Evolutionary conservation across 2,797 vertebrate species (phyloP).

Genomic region (Eremophila alpestris): DNA sequence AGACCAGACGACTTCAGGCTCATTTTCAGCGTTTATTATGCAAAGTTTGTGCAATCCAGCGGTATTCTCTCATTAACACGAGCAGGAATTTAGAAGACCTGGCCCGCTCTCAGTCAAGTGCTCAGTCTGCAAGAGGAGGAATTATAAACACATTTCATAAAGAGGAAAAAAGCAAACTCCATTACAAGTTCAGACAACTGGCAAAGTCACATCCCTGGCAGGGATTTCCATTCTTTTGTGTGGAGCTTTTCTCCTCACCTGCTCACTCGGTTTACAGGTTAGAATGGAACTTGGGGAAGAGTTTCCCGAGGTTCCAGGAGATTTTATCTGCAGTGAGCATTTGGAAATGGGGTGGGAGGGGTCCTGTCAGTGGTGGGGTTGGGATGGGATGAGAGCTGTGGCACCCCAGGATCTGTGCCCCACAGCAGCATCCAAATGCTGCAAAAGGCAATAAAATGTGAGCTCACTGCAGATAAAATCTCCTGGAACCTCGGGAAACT

Average conservation of each 20-base stretch:
- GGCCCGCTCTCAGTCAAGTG: neutral
- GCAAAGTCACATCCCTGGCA: neutral
- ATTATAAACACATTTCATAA: neutral
- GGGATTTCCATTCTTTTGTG: neutral
- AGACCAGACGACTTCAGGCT: neutral
- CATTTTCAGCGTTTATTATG: neutral
- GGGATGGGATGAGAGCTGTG: no score
- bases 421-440: no score
- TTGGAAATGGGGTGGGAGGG: no score
- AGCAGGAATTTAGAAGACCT: neutral
- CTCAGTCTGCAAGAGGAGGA: neutral
- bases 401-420: no score
- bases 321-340: no score
- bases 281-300: neutral
- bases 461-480: no score
- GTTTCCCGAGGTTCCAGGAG: no score
- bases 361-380: no score
- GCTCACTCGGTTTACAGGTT: neutral
- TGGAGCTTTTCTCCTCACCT: neutral
- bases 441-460: no score
- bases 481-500: no score
- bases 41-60: neutral
- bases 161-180: neutral
- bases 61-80: fast-evolving
- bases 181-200: neutral